phyloP scores from a whole-genome alignment of 2,888 invertebrate genomes.

The Chirona hameri region DNA sequence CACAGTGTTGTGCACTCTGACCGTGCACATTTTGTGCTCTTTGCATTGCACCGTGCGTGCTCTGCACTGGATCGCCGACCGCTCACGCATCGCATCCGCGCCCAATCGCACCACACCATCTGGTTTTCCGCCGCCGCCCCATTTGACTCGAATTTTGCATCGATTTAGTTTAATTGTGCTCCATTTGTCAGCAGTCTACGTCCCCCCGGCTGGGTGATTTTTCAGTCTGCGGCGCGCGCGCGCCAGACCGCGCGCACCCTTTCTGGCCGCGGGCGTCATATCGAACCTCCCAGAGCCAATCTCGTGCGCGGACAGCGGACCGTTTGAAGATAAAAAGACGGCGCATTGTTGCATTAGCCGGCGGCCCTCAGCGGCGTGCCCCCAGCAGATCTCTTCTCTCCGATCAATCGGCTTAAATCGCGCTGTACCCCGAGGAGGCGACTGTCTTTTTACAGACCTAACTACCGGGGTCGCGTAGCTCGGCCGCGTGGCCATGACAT shows the following conservation, averaged over 20 bases:
- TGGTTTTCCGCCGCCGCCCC: neutral
- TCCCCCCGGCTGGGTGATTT: neutral
- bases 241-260: neutral
- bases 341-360: neutral
- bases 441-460: too few species aligned
- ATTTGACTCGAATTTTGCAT: constrained; percentile 28
- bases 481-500: neutral
- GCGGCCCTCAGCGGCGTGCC: neutral
- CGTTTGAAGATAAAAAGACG: neutral
- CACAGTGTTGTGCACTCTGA: too few species aligned
- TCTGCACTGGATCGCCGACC: too few species aligned
- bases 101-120: neutral
- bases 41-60: too few species aligned
- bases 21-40: too few species aligned
- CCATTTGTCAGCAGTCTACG: constrained; percentile 14
- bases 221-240: neutral
- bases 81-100: neutral
- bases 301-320: neutral
- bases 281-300: neutral
- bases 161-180: constrained; percentile 12
- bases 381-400: neutral
- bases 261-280: neutral
- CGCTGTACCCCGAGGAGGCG: too few species aligned
- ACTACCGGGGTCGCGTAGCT: neutral
- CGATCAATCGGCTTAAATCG: neutral